A percentile compares a stretch with the other conserved stretches of the same genome.
These are phyloP conservation scores for Cecropterus lyciades DNA, from an alignment of 1,140 invertebrate genomes.

Conservation along the genomic window DNA sequence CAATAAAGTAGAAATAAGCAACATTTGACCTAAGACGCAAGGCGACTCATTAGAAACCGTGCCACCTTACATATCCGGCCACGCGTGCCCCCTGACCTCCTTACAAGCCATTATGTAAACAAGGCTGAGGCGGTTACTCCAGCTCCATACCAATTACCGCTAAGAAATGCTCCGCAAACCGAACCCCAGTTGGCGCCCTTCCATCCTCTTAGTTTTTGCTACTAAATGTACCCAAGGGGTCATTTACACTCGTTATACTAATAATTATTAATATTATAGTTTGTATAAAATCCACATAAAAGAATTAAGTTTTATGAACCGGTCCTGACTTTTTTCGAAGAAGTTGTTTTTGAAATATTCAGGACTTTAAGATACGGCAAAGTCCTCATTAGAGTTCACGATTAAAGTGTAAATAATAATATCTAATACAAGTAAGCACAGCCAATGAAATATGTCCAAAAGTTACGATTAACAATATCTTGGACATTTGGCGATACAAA, in stretches of 20 bases:
- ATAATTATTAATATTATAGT: not conserved
- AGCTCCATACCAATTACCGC: constrained; percentile 20
- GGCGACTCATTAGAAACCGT: constrained; percentile 1
- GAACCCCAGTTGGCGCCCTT: not conserved
- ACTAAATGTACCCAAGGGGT: not conserved
- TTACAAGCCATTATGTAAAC: constrained; percentile 23
- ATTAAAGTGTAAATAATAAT: no score
- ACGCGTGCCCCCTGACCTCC: constrained; percentile 6
- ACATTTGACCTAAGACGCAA: not conserved
- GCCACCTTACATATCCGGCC: not conserved
- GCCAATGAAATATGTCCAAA: no score
- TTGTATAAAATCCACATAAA: no score
- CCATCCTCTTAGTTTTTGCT: not conserved
- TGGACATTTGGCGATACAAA: no score
- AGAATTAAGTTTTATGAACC: no score
- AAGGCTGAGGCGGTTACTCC: constrained; percentile 15
- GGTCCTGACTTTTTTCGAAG: no score
- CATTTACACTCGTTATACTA: not conserved
- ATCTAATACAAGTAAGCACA: no score
- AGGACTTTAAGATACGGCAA: no score
- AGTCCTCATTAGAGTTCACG: no score
- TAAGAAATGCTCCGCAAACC: constrained; percentile 6
- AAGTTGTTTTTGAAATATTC: no score
- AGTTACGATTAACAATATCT: no score
- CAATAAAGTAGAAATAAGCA: not conserved